Percentiles rank a stretch among this genome's conserved stretches.
Conservation (phyloP, 2,113 vertebrate species). For the Cygnus buccinator region DNA sequence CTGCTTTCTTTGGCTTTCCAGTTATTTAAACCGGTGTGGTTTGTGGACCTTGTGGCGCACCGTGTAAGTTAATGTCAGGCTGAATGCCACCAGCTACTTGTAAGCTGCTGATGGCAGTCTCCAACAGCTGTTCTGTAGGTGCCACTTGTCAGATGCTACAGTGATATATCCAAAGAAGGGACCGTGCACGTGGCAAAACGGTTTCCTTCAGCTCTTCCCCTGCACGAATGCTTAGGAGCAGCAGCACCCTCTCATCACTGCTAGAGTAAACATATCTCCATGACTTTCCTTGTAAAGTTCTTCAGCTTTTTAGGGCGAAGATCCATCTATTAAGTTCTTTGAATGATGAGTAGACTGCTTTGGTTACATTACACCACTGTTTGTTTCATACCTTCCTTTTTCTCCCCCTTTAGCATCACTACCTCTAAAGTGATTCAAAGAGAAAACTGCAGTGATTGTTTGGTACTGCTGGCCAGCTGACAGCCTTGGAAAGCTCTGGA, state of each 20-base stretch:
- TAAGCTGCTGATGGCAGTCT: not conserved
- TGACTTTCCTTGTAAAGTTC: not conserved
- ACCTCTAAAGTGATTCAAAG: not conserved
- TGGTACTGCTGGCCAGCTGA: not conserved
- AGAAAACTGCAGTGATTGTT: not conserved
- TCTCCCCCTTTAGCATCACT: not conserved
- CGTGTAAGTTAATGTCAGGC: not conserved
- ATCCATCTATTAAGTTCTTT: not conserved
- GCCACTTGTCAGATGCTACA: not conserved
- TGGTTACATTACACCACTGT: not conserved
- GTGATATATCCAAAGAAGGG: not conserved
- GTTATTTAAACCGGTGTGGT: not conserved
- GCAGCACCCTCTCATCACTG: not conserved
- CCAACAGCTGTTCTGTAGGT: constrained; percentile 15
- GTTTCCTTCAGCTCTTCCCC: not conserved
- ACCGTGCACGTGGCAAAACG: not conserved
- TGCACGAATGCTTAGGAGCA: not conserved
- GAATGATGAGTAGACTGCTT: not conserved
- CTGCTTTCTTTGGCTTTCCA: constrained; percentile 2
- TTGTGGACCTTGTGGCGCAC: not conserved
- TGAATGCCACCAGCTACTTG: constrained; percentile 9
- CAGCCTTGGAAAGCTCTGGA: not conserved
- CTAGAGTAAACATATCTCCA: not conserved
- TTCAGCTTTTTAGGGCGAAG: not conserved
- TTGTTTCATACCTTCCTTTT: not conserved